Percentiles rank a stretch among this genome's conserved stretches.
phyloP scores from a whole-genome alignment of 2,888 invertebrate genomes.

The Lydus trimaculatus region DNA sequence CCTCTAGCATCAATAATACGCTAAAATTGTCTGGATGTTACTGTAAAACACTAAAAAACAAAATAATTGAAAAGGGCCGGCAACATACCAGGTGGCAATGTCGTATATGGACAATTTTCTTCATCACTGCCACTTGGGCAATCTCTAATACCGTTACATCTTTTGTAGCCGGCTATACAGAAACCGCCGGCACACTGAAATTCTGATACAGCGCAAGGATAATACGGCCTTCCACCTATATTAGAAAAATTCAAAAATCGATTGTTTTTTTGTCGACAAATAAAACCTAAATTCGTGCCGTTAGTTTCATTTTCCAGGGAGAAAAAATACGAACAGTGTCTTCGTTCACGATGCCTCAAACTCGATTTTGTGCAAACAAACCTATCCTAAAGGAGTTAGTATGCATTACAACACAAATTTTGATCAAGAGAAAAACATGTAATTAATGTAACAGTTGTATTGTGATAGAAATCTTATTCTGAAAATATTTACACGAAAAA shows the following conservation, averaged over 20 bases:
- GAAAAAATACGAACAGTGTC: conserved; percentile 5
- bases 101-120: conserved; percentile 51
- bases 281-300: conserved; percentile 16
- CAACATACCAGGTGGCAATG: conserved; percentile 39
- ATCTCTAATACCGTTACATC: conserved; percentile 64
- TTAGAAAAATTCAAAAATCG: conserved; percentile 5
- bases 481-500: conserved; percentile 5
- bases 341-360: conserved; percentile 12
- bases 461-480: conserved; percentile 5
- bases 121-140: conserved; percentile 59
- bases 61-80: conserved; percentile 15
- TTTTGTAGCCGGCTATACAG: conserved; percentile 66
- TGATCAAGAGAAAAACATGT: too few species aligned
- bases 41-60: conserved; percentile 11
- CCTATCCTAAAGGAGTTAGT: conserved; percentile 11
- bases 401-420: conserved; percentile 12
- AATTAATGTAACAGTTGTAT: conserved; percentile 4
- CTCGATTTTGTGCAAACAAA: conserved; percentile 2
- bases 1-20: background rate
- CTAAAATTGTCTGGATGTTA: background rate
- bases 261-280: background rate
- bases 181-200: conserved; percentile 68
- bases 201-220: conserved; percentile 55
- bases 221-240: conserved; percentile 21
- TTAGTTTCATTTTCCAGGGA: conserved; percentile 5